Evolutionary conservation across 2,888 invertebrate species (phyloP).

Genomic region (Drosophila mimica): DNA sequence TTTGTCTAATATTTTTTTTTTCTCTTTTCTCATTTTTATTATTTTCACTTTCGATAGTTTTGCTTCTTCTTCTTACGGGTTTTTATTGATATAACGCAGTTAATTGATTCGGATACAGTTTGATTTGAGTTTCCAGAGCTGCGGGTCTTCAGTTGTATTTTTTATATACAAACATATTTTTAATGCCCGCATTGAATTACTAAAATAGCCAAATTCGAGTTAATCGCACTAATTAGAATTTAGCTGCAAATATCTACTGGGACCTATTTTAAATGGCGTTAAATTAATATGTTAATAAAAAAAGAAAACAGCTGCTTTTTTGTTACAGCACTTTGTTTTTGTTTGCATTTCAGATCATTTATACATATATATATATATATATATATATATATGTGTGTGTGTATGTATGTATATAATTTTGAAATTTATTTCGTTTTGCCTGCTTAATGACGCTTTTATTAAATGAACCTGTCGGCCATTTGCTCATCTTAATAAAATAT

Average conservation of each 20-base stretch:
- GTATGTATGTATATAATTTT: slow-evolving; percentile 49
- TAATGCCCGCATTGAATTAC: slow-evolving; percentile 19
- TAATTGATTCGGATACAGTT: slow-evolving; percentile 68
- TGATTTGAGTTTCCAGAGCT: slow-evolving; percentile 37
- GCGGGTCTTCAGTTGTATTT: slow-evolving; percentile 5
- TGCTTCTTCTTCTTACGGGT: background rate
- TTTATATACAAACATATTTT: background rate
- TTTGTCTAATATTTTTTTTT: slow-evolving; percentile 12
- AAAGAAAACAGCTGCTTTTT: slow-evolving; percentile 47
- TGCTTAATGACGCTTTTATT: slow-evolving; percentile 73
- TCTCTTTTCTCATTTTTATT: slow-evolving; percentile 13
- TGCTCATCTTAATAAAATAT: slow-evolving; percentile 61
- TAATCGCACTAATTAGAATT: slow-evolving; percentile 42
- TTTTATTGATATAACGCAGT: slow-evolving; percentile 60
- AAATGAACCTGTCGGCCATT: slow-evolving; percentile 60
- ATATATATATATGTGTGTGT: background rate
- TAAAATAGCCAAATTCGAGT: background rate
- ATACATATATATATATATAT: background rate
- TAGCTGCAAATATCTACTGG: background rate
- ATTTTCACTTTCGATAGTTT: slow-evolving; percentile 63
- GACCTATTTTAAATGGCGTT: slow-evolving; percentile 64
- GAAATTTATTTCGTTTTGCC: slow-evolving; percentile 59
- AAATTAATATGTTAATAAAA: slow-evolving; percentile 45
- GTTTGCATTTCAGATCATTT: background rate
- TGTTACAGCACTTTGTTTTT: slow-evolving; percentile 16